A percentile compares a stretch with the other conserved stretches of the same genome.
Conservation (phyloP, 2,113 vertebrate genomes). For the Cromileptes altivelis region DNA sequence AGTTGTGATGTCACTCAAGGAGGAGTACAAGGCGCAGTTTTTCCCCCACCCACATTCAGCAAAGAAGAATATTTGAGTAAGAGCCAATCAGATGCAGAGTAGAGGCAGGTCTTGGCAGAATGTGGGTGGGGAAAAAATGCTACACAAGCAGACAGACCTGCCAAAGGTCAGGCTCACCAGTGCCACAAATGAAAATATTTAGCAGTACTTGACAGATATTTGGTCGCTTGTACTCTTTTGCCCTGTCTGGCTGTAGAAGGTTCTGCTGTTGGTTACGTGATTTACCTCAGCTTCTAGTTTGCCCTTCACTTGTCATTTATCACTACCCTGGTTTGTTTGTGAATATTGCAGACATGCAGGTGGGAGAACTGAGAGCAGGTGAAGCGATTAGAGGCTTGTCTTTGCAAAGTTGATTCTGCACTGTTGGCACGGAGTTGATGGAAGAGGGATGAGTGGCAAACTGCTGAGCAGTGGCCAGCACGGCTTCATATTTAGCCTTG, state of each 20-base stretch:
- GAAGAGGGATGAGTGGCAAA: slow-evolving; percentile 41
- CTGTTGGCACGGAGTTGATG: slow-evolving; percentile 41
- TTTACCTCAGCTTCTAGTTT: background rate
- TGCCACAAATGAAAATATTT: too few relatives aligned
- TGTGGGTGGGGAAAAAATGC: too few relatives aligned
- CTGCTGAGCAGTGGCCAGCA: slow-evolving; percentile 59
- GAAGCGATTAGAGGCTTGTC: slow-evolving; percentile 51
- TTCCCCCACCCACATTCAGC: too few relatives aligned
- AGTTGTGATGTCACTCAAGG: too few relatives aligned
- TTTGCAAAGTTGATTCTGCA: slow-evolving; percentile 46
- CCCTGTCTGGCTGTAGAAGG: background rate
- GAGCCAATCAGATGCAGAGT: too few relatives aligned
- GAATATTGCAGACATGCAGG: slow-evolving; percentile 28
- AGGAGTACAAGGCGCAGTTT: too few relatives aligned
- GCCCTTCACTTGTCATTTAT: slow-evolving; percentile 11
- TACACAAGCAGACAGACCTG: too few relatives aligned
- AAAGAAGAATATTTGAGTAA: too few relatives aligned
- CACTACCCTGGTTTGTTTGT: slow-evolving; percentile 28
- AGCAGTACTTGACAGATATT: too few relatives aligned
- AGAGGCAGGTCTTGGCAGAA: too few relatives aligned
- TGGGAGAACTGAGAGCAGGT: slow-evolving; percentile 14
- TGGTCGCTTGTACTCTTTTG: too few relatives aligned
- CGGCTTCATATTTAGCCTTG: slow-evolving; percentile 65
- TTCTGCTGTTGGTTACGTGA: background rate
- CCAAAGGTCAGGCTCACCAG: too few relatives aligned